These are phyloP conservation scores for Heliocidaris erythrogramma DNA, from an alignment of 35 echinoderm and acorn worm species.

Conservation along the genomic window DNA sequence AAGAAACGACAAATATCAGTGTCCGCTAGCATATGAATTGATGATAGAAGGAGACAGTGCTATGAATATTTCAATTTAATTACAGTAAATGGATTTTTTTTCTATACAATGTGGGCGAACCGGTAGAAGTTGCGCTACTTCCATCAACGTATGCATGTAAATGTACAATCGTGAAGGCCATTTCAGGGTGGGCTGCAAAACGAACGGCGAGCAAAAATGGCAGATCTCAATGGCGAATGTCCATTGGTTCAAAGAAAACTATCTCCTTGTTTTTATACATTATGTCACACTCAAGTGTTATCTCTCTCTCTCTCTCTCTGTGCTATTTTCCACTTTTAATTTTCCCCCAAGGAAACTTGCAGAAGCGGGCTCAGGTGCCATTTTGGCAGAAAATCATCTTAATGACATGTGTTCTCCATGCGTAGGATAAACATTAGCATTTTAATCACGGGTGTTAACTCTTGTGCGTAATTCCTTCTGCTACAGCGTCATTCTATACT, in stretches of 20 bases:
- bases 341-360: not conserved
- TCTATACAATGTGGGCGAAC: not conserved
- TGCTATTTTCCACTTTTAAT: not conserved
- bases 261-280: not conserved
- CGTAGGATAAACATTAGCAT: not conserved
- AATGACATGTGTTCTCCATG: not conserved
- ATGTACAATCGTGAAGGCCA: not conserved
- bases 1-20: not conserved
- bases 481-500: not conserved
- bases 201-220: not conserved
- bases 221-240: not conserved
- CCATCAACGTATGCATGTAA: not conserved
- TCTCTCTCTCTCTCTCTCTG: not conserved
- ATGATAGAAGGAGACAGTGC: not conserved
- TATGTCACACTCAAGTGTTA: too few relatives aligned
- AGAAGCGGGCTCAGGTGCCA: not conserved
- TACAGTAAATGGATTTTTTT: constrained; percentile 4
- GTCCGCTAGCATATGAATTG: not conserved
- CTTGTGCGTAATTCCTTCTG: too few relatives aligned
- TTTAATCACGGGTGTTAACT: not conserved
- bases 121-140: not conserved
- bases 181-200: not conserved
- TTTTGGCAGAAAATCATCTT: not conserved
- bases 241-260: not conserved
- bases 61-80: constrained; percentile 14